Base-by-base conservation (phyloP, 2,797 vertebrate genomes). In the Spea hammondii region DNA sequence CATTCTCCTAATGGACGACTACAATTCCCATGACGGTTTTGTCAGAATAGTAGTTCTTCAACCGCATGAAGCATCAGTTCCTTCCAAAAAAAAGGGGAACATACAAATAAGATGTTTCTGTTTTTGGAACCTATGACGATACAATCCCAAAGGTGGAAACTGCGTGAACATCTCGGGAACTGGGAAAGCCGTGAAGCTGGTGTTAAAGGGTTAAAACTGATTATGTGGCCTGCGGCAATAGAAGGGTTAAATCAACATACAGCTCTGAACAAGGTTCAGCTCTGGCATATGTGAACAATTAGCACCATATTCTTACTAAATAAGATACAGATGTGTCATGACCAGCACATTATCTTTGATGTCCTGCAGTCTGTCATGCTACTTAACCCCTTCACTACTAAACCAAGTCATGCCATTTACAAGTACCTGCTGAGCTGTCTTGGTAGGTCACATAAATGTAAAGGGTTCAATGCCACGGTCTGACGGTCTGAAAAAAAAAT, bases 241-340 rank as follows among this genome's bases (percentile, higher is more conserved):
- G 68, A 77, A 69, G 80, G 75, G 80, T 82, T 77, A 82, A 82
- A 70, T 5, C 65, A 74, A 51, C 70, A 74, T 69, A 64, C 80
- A 44, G 49, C 70, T 77, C 75, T 77, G 75, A 77, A 76, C 74
- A 77, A 57, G 70, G 70, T 73, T 82, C 75, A 74, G 71, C 74
- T 69, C 74, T 55, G 54, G 62, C 80, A 82, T 82, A 82, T 82
- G 80, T 77, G 80, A 82, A 60, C 80, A 82, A 82, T 82, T 82
- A 82, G 75, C 80, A 82, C 80, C 80, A 82, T 82, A 82, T 73
- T 82, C 65, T 60, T 74, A 70, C 80, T 65, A 82, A 82, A 82
- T 82, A 78, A 78, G 80, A 82, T 65, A 60, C 80, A 82, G 80
- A 76, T 82, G 79, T 82, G 80, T 82, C 80, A 82, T 77, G 80